Base-by-base conservation (phyloP, 2,888 invertebrate genomes). In the Perizoma affinitatum region DNA sequence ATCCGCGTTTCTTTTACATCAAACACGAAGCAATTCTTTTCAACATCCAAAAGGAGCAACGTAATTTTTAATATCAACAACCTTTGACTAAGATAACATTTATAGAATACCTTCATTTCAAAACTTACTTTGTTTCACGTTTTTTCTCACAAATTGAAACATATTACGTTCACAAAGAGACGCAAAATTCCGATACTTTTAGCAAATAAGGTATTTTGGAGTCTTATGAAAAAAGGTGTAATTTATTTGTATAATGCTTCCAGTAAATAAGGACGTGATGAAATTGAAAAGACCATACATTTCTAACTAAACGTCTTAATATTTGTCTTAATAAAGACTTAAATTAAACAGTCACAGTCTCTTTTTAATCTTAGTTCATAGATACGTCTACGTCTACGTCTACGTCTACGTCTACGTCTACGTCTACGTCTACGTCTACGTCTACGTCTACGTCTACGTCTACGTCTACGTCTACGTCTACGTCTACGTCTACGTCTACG, bases 31-130 rank as follows among this genome's bases (percentile, higher is more conserved):
- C 44, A 58, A 59, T 60, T 59, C 51, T 51, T 51, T 50, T 60
- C 57, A 57, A 56, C 56, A 48, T 54, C 46, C 56, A 59, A 61
- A 54, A 61, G 33, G 48, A 59, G 48, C 51, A 54, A 43, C 44
- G 61, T 67, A 74, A 69, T 72, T 71, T 73, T 67, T 78, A 74
- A 78, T 78, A 77, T 76, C 71, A 65, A 64, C 69, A 67, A 57
- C 58, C 73, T 77, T 78, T 77, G 78, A 76, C 67, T 69, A 63
- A 68, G 71, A 58, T 36, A 43, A 57, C 60, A 56, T 54, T 22
- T 22, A 61, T 44, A 60, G 58, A 70, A 73, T 76, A 66, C 60
- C 63, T 65, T 72, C 71, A 74, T 76, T 72, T 72, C 60, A 61
- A 70, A 75, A 73, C 66, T 68, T 68, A 73, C 66, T 68, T 68